Evolutionary conservation across 2,888 invertebrate genomes (phyloP).

Genomic region (Syrphus vitripennis): DNA sequence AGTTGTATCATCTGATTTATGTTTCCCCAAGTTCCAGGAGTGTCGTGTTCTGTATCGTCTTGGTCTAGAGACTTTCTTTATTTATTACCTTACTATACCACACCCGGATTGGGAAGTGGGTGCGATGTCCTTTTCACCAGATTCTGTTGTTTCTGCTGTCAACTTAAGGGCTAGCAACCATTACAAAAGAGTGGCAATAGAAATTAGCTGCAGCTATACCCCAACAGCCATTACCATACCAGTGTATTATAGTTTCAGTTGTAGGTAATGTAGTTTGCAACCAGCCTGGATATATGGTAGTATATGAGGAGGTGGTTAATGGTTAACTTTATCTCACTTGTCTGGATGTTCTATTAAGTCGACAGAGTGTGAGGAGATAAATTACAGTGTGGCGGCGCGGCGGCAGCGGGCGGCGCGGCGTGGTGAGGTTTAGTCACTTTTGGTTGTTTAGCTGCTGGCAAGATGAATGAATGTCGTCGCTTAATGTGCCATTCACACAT

Average conservation of each 20-base stretch:
- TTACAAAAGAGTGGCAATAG: slow-evolving; percentile 32
- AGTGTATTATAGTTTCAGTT: neutral
- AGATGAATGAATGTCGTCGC: slow-evolving; percentile 47
- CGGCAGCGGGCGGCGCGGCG: too few relatives aligned
- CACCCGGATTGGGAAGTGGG: neutral
- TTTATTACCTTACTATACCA: slow-evolving; percentile 42
- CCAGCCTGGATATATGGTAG: neutral
- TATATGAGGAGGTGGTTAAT: neutral
- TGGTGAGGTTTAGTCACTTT: slow-evolving; percentile 54
- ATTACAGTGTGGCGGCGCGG: slow-evolving; percentile 16
- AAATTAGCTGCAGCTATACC: slow-evolving; percentile 45
- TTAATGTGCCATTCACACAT: slow-evolving; percentile 53
- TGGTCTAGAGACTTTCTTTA: slow-evolving; percentile 42
- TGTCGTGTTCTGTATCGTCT: slow-evolving; percentile 43
- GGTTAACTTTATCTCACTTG: slow-evolving; percentile 38
- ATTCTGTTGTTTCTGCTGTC: neutral
- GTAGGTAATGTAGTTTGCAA: neutral
- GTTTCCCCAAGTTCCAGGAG: slow-evolving; percentile 19
- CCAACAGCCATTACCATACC: neutral
- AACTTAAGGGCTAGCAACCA: slow-evolving; percentile 26
- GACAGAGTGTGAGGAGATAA: slow-evolving; percentile 5
- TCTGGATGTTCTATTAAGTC: neutral
- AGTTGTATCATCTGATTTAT: slow-evolving; percentile 59
- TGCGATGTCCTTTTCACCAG: neutral
- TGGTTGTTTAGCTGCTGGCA: slow-evolving; percentile 42